These are phyloP conservation scores for Mobula birostris DNA, from an alignment of 2,113 vertebrate species.

Conservation along the genomic window DNA sequence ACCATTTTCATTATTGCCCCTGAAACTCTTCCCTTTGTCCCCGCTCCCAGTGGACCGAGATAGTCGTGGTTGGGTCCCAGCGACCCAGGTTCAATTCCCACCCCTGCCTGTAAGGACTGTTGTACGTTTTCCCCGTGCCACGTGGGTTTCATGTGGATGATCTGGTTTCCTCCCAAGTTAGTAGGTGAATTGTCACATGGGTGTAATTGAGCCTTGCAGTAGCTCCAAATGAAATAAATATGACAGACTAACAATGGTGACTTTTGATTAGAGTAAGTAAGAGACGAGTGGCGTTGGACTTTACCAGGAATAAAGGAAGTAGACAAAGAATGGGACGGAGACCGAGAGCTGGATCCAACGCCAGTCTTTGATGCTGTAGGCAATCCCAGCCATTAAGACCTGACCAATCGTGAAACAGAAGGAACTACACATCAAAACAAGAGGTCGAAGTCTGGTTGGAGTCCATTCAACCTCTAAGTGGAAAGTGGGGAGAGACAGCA, in stretches of 20 bases:
- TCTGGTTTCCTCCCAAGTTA: too few species aligned
- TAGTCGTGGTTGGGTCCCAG: too few species aligned
- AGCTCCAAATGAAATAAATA: too few species aligned
- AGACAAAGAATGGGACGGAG: slow-evolving; percentile 65
- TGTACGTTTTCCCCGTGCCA: too few species aligned
- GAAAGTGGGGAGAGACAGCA: too few species aligned
- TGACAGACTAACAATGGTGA: too few species aligned
- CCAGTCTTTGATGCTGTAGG: slow-evolving; percentile 76
- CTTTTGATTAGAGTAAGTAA: not conserved
- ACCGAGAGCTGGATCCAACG: slow-evolving; percentile 76
- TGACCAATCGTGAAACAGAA: slow-evolving; percentile 80
- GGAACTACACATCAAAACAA: slow-evolving; percentile 64
- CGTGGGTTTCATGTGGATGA: too few species aligned
- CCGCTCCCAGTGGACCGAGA: not conserved
- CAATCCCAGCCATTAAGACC: slow-evolving; percentile 71
- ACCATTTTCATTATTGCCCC: not conserved
- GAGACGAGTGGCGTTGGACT: not conserved
- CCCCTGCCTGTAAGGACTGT: too few species aligned
- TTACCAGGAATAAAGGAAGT: slow-evolving; percentile 81
- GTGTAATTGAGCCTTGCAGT: too few species aligned
- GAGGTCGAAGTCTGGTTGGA: slow-evolving; percentile 68
- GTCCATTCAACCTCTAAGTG: slow-evolving; percentile 83
- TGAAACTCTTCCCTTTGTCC: not conserved
- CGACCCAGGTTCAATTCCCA: too few species aligned
- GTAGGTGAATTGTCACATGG: too few species aligned